Base-by-base conservation (phyloP, 1,140 invertebrate genomes). In the Sipha flava region DNA sequence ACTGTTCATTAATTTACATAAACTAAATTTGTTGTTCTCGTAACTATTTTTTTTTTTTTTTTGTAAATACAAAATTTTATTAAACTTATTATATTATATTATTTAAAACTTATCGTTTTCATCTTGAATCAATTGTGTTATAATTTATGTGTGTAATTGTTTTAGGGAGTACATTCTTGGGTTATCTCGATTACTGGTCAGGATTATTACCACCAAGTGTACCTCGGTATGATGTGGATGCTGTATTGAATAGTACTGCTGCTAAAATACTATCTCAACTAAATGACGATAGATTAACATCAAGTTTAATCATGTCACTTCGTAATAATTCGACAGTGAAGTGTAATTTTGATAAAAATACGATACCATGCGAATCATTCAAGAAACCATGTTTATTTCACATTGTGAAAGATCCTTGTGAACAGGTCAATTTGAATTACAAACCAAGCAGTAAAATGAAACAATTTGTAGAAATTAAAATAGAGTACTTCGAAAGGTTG, bases 381-480 rank as follows among this genome's bases (percentile, higher is more conserved):
- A 80, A 85, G 75, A 83, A 86, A 5, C 89, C 91, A 3, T 95
- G 93, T 83, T 84, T 95, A 0, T 95, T 91, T 84, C 89, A 95
- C 82, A 87, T 95, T 37, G 85, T 85, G 9, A 85, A 88, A 23
- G 93, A 95, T 86, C 93, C 93, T 0, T 95, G 93, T 83, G 93
- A 95, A 84, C 88, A 85, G 73, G 86, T 89, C 34, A 93, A 95
- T 86, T 83, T 95, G n/a, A 77, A 77, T 26, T 80, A 75, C 29
- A 34, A 45, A 23, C 57, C 68, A 0, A 64, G 14, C 45, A n/a
- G 18, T 0, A 26, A 47, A 64, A 62, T 75, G 43, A 62, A 37
- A 26, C 26, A 49, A 16, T n/a, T 75, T 12, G 70, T 80, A 59
- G 10, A 64, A 14, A n/a, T 21, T 0, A 80, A 80, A 59, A 57